Base-by-base conservation (phyloP, 2,888 invertebrate genomes). In the Zele albiditarsus region DNA sequence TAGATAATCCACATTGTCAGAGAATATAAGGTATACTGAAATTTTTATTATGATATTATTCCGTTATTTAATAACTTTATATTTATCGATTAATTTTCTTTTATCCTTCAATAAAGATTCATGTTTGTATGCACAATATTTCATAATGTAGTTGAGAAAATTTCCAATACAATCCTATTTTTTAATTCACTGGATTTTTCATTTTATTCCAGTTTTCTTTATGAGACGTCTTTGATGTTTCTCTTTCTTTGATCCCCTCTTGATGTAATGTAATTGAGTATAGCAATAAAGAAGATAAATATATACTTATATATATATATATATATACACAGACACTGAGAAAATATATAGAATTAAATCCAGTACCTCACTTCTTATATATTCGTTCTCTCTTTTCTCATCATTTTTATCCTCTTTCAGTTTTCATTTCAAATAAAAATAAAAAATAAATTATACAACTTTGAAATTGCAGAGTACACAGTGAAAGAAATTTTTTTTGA, bases 1-100 rank as follows among this genome's bases (percentile, higher is more conserved):
- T 33, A 74, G 69, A 70, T 70, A 74, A 74, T 63, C 63, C 49
- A 53, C 53, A 74, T 74, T 74, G 74, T 74, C 28, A 27, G 31
- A 25, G 62, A 53, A 68, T 68, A 49, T 68, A 28, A 20, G 46
- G 46, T 25, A n/a, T 46, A 42, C 42, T 66, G 33, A 16, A 68
- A 27, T 33, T 33, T 63, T 25, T 28, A 25, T 68, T 71, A 62
- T 62, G 46, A 62, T 27, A 46, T 49, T 60, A 28, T 60, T 71
- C 16, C 16, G n/a, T 28, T 28, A 62, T 62, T 62, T 71, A 62
- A 71, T 71, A 60, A 28, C 27, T 62, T 62, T 62, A 27, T 46
- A 10, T 25, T 20, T 53, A 20, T 20, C 20, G n/a, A 8, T 20
- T 20, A 8, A 8, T 53, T 53, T 20, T 63, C 23, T 63, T 27